Conservation (phyloP, 2,888 invertebrate species). For the Nephrocerus scutellatus region DNA sequence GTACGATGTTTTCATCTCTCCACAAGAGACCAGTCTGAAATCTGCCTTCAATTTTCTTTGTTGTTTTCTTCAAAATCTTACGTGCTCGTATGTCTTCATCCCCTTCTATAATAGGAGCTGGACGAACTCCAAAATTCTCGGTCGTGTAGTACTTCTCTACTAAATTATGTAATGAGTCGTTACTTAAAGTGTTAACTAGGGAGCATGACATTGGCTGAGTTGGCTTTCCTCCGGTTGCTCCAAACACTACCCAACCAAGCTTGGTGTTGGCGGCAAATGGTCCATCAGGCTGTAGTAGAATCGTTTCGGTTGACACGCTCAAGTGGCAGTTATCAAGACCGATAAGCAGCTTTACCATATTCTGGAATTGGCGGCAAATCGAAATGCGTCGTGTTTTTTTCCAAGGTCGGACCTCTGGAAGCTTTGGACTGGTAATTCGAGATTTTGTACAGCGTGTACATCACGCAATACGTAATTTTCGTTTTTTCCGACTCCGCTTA, state of each 20-base stretch:
- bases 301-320: slow-evolving; percentile 12
- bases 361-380: background rate
- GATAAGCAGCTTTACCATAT: slow-evolving; percentile 11
- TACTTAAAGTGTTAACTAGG: too few relatives aligned
- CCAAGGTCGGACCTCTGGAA: too few relatives aligned
- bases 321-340: slow-evolving; percentile 16
- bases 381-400: too few relatives aligned
- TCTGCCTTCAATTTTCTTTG: slow-evolving; percentile 7
- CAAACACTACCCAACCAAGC: slow-evolving; percentile 14
- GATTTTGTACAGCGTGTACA: slow-evolving; percentile 14
- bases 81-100: too few relatives aligned
- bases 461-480: slow-evolving; percentile 3
- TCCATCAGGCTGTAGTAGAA: slow-evolving; percentile 2
- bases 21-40: slow-evolving; percentile 17
- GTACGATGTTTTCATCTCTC: slow-evolving; percentile 11
- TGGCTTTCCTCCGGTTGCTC: too few relatives aligned
- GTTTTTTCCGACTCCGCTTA: slow-evolving; percentile 9
- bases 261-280: slow-evolving; percentile 14
- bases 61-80: too few relatives aligned
- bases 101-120: too few relatives aligned
- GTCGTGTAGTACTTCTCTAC: too few relatives aligned
- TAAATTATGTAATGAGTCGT: too few relatives aligned
- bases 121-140: too few relatives aligned
- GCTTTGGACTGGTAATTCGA: slow-evolving; percentile 16
- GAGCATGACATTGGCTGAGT: too few relatives aligned